Evolutionary conservation across 2,113 vertebrate species (phyloP).

Genomic region (Anhinga anhinga): DNA sequence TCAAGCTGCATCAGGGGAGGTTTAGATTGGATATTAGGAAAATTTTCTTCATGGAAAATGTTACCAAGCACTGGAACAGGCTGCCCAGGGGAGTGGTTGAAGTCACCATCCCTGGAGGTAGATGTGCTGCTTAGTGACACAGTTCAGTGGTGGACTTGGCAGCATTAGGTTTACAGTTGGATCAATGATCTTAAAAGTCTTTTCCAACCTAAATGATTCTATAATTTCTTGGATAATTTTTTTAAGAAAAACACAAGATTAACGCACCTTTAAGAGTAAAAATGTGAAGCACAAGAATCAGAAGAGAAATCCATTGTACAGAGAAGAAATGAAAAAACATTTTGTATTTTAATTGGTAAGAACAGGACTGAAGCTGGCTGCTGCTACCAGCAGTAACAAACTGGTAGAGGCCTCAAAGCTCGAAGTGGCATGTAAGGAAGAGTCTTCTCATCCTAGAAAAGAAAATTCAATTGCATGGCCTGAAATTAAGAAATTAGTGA

Average conservation of each 20-base stretch:
- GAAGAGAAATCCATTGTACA: background rate
- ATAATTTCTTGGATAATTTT: background rate
- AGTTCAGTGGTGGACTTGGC: background rate
- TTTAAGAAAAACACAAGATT: background rate
- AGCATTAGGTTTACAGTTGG: background rate
- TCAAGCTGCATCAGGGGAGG: too few species aligned
- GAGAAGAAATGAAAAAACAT: background rate
- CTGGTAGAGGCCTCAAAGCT: background rate
- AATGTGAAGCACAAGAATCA: background rate
- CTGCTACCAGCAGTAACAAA: background rate
- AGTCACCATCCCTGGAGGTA: background rate
- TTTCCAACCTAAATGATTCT: background rate
- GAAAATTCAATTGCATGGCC: too few species aligned
- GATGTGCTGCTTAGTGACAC: too few species aligned
- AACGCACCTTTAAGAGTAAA: background rate
- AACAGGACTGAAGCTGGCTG: background rate
- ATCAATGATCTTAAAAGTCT: background rate
- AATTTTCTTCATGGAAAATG: background rate
- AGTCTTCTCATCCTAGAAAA: background rate
- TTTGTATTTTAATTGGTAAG: background rate
- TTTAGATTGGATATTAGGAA: too few species aligned
- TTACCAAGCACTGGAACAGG: background rate
- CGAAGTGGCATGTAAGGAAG: background rate
- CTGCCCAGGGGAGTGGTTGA: background rate
- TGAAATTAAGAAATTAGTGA: conserved; percentile 1